These are phyloP conservation scores for Propithecus perrieri DNA, from an alignment of 2,797 vertebrate species.

Conservation along the genomic window DNA sequence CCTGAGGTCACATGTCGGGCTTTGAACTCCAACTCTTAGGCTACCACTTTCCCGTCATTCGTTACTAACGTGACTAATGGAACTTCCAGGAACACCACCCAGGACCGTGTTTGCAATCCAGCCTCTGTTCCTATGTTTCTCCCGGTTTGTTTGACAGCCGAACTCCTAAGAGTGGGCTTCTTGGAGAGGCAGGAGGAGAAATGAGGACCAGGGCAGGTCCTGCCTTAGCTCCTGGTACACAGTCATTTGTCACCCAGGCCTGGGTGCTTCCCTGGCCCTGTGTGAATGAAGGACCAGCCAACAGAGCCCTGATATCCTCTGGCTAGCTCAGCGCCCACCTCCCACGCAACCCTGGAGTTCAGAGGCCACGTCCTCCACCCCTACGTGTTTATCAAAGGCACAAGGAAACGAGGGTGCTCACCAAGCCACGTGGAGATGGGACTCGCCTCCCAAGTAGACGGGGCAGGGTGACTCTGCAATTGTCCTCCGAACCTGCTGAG, in stretches of 20 bases:
- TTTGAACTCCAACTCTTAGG: not conserved
- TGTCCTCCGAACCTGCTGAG: not conserved
- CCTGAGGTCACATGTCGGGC: not conserved
- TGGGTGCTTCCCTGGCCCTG: conserved; percentile 66
- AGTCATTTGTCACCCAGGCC: conserved; percentile 48
- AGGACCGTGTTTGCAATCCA: fast-evolving
- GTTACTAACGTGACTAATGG: fast-evolving
- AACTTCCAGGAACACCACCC: not conserved
- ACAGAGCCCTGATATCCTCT: conserved; percentile 67
- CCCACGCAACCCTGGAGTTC: conserved; percentile 75
- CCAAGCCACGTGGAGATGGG: conserved; percentile 69
- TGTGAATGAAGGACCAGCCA: conserved; percentile 75
- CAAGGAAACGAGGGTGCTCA: conserved; percentile 74
- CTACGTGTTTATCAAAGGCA: conserved; percentile 70
- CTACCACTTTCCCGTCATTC: fast-evolving
- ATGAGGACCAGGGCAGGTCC: not conserved
- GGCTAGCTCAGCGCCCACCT: conserved; percentile 69
- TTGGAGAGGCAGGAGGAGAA: not conserved
- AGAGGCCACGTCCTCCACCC: conserved; percentile 76
- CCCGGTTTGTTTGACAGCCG: no score
- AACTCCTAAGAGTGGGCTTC: not conserved
- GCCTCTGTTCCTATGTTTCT: not conserved
- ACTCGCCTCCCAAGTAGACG: conserved; percentile 71
- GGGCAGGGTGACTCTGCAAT: not conserved
- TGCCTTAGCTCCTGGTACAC: conserved; percentile 28